A percentile compares a stretch with the other conserved stretches of the same genome.
These are phyloP conservation scores for Poeciliopsis presidionis DNA, from an alignment of 2,797 vertebrate species.

Conservation along the genomic window DNA sequence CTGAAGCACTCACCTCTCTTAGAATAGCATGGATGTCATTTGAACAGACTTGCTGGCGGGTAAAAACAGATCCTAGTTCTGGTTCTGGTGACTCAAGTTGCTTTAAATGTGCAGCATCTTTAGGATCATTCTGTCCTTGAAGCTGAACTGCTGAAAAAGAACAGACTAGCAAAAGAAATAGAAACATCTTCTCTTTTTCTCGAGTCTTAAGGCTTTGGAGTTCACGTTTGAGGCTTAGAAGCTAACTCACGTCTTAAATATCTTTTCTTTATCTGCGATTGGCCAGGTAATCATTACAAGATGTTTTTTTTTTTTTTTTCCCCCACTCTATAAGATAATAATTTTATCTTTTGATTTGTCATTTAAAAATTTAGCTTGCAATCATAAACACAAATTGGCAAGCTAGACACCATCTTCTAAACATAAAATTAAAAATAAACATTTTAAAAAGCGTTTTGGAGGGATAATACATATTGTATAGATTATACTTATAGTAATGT, in stretches of 20 bases:
- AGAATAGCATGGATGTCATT: slow-evolving; percentile 13
- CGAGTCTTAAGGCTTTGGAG: not conserved
- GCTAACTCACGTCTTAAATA: not conserved
- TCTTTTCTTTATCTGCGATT: not conserved
- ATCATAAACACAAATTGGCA: not conserved
- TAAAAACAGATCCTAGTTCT: not conserved
- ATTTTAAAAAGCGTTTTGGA: not conserved
- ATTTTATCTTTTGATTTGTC: not conserved
- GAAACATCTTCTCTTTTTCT: not conserved
- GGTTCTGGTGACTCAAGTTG: not conserved
- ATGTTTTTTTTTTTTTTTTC: not conserved
- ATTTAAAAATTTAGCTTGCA: not conserved
- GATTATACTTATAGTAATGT: not conserved
- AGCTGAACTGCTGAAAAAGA: not conserved
- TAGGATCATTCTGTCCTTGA: not conserved
- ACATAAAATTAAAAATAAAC: not conserved
- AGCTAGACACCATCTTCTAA: not conserved
- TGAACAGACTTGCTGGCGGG: not conserved
- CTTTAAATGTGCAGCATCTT: not conserved
- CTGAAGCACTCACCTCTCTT: slow-evolving; percentile 1
- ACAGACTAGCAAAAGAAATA: not conserved
- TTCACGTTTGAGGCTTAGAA: not conserved
- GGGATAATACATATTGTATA: not conserved
- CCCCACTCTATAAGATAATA: not conserved
- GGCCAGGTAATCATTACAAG: not conserved